Evolutionary conservation across 2,888 invertebrate genomes (phyloP), one percentile per base, ranked within the genome.

Genomic region (Drosophila conformis): DNA sequence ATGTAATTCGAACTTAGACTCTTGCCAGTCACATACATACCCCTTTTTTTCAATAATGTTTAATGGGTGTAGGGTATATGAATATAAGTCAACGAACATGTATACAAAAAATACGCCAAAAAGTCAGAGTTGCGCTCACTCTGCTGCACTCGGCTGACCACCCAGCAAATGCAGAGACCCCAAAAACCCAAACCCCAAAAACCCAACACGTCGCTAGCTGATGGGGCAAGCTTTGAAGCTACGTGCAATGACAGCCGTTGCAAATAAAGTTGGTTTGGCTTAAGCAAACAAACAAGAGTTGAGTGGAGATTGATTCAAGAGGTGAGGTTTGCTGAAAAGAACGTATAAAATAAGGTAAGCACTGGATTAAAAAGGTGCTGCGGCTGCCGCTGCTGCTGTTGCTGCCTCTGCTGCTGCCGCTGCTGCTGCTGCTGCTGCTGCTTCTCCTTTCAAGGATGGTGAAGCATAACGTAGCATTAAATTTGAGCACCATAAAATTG

Each of bases 211-310:
- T 70, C 52, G 61, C 61, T 18, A 62, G 49, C 52, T 33, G 68
- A 66, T 72, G 75, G 57, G 87, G 82, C 87, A 76, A 70, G 59
- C 69, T 21, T 35, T 53, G n/a, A 1, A 21, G 36, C 68, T 76
- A 81, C 88, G 89, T 85, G 84, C 74, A 61, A 58, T 69, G 82
- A 75, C 74, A 82, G 61, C 46, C 67, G 76, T 78, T 71, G 83
- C 78, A 81, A 83, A 78, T 83, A 69, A 76, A 83, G 78, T 70
- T 73, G 59, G 57, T 69, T 72, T 69, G 67, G 25, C 42, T 57
- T 68, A 65, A 69, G 84, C 76, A 83, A 81, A 72, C 87, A 78
- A 69, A 38, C 56, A n/a, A 49, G 49, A 49, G 27, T 35, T 33
- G 33, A 25, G 46, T 25, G 25, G 15, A 46, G 46, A 46, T 46